These are phyloP conservation scores for Blera fallax DNA, from an alignment of 2,888 invertebrate species.

Conservation along the genomic window DNA sequence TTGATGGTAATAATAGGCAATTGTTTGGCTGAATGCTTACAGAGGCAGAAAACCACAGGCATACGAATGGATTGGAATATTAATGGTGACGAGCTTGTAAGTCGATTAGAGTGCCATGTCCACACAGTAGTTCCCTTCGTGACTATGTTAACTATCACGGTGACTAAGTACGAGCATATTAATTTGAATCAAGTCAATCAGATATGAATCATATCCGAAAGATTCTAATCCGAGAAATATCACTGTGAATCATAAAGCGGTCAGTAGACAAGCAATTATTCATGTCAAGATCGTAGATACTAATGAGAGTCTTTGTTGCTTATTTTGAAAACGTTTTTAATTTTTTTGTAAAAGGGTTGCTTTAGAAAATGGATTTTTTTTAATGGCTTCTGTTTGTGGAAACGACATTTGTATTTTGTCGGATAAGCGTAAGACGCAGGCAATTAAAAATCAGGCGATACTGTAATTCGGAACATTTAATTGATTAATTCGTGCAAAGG, in stretches of 20 bases:
- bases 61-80: slow-evolving; percentile 54
- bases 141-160: neutral
- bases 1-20: slow-evolving; percentile 37
- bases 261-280: slow-evolving; percentile 4
- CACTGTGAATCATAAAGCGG: slow-evolving; percentile 28
- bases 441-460: neutral
- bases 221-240: slow-evolving; percentile 6
- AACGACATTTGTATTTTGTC: neutral
- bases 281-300: slow-evolving; percentile 27
- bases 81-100: slow-evolving; percentile 7
- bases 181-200: slow-evolving; percentile 1
- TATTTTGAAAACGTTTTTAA: no score
- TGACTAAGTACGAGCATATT: slow-evolving; percentile 14
- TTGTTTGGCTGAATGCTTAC: slow-evolving; percentile 48
- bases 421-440: neutral
- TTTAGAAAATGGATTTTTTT: neutral
- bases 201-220: slow-evolving; percentile 22
- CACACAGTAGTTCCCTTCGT: slow-evolving; percentile 22
- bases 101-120: neutral
- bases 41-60: neutral
- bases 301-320: neutral
- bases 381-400: neutral
- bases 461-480: neutral
- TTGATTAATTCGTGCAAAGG: neutral
- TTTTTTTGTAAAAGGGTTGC: neutral